Conservation (phyloP, 2,888 invertebrate species). For the Erebia epiphron region DNA sequence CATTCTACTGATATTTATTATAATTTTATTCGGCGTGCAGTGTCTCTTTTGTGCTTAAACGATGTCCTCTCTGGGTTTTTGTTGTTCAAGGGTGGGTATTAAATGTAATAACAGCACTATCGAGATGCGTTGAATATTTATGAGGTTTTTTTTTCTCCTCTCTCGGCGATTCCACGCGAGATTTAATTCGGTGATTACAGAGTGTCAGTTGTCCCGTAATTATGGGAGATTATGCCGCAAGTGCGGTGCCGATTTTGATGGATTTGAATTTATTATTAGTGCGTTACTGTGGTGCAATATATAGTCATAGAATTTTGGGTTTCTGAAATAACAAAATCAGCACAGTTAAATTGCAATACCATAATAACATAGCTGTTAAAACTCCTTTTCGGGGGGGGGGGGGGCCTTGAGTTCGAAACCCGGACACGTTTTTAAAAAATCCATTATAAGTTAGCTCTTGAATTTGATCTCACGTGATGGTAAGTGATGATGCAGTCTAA, state of each 20-base stretch:
- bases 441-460: no score
- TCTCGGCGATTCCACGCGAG: conserved; percentile 47
- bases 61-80: conserved; percentile 68
- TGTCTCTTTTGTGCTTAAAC: conserved; percentile 74
- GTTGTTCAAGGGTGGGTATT: conserved; percentile 67
- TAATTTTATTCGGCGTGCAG: conserved; percentile 76
- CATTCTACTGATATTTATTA: conserved; percentile 74
- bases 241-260: conserved; percentile 26
- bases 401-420: no score
- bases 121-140: conserved; percentile 68
- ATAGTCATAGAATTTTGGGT: no score
- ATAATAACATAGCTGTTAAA: no score
- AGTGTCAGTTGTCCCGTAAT: conserved; percentile 73
- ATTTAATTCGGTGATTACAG: conserved; percentile 68
- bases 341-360: no score
- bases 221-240: conserved; percentile 50
- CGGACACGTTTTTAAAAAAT: no score
- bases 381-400: no score
- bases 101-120: conserved; percentile 61
- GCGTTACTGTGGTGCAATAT: not conserved
- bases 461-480: no score
- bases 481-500: no score
- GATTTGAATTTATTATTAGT: conserved; percentile 13
- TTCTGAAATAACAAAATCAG: no score
- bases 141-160: conserved; percentile 57